A percentile compares a stretch with the other conserved stretches of the same genome.
These are phyloP conservation scores for Noctua comes DNA, from an alignment of 2,888 invertebrate genomes.

Conservation along the genomic window DNA sequence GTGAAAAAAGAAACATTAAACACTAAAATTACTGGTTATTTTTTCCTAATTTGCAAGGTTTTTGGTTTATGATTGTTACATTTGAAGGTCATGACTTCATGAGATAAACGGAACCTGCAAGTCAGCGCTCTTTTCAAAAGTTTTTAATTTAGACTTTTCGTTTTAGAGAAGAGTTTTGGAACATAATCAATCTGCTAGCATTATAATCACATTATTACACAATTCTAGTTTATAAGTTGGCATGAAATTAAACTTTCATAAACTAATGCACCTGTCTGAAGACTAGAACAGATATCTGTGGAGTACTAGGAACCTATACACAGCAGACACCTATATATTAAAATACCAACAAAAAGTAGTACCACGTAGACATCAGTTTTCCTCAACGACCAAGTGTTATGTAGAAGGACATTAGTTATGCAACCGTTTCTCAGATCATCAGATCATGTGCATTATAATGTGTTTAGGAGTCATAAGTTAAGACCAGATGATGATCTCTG, in stretches of 20 bases:
- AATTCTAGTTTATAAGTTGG: neutral
- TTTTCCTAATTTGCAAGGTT: neutral
- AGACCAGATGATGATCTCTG: conserved; percentile 11
- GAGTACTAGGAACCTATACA: neutral
- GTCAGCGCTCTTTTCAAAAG: neutral
- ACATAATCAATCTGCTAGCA: neutral
- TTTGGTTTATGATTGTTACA: neutral
- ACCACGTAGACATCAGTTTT: conserved; percentile 6
- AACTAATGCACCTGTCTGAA: neutral
- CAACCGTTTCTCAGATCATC: conserved; percentile 18
- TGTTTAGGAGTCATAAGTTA: conserved; percentile 8
- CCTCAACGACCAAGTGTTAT: conserved; percentile 23
- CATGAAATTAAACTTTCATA: neutral
- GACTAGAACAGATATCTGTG: neutral
- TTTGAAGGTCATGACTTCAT: conserved; percentile 13
- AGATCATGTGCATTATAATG: neutral
- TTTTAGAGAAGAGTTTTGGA: neutral
- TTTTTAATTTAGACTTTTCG: neutral
- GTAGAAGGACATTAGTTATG: conserved; percentile 35
- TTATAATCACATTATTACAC: too few relatives aligned
- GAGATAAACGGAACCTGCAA: neutral
- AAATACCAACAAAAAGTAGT: neutral
- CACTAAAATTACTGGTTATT: conserved; percentile 2
- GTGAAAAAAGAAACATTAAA: neutral
- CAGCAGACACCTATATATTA: neutral